phyloP scores from a whole-genome alignment of 2,888 invertebrate genomes.

The Zelleria hepariella region DNA sequence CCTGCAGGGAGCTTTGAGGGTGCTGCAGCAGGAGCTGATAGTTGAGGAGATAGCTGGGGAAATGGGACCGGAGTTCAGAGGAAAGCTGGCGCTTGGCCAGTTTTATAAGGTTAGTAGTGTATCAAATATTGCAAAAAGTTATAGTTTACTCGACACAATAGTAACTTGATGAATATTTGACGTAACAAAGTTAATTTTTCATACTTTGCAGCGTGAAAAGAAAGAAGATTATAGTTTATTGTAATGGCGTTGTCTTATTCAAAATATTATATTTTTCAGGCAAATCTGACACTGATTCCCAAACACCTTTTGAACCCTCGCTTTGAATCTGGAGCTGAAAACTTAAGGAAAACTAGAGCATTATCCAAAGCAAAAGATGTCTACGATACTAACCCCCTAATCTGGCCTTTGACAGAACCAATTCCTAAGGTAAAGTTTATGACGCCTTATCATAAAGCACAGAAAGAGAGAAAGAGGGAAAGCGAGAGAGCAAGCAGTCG shows the following conservation, averaged over 20 bases:
- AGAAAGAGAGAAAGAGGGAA: too few species aligned
- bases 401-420: slow-evolving; percentile 79
- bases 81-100: slow-evolving; percentile 71
- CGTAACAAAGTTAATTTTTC: too few species aligned
- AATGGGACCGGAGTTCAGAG: slow-evolving; percentile 72
- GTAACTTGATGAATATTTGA: neutral
- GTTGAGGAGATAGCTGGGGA: slow-evolving; percentile 73
- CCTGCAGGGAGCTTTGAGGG: slow-evolving; percentile 63
- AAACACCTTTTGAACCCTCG: slow-evolving; percentile 47
- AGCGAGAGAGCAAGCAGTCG: too few species aligned
- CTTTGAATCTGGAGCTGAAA: slow-evolving; percentile 62
- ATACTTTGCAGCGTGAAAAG: too few species aligned
- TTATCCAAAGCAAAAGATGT: slow-evolving; percentile 74
- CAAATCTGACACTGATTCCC: slow-evolving; percentile 66
- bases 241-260: too few species aligned
- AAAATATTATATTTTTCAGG: slow-evolving; percentile 34
- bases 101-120: slow-evolving; percentile 77
- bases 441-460: too few species aligned
- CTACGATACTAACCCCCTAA: slow-evolving; percentile 73
- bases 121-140: too few species aligned
- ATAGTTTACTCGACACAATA: too few species aligned
- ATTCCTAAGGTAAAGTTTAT: too few species aligned
- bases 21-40: slow-evolving; percentile 70
- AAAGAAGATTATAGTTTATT: too few species aligned
- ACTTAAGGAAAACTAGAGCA: slow-evolving; percentile 63